Conservation (phyloP, 1,140 invertebrate genomes). For the Eueides isabella region DNA sequence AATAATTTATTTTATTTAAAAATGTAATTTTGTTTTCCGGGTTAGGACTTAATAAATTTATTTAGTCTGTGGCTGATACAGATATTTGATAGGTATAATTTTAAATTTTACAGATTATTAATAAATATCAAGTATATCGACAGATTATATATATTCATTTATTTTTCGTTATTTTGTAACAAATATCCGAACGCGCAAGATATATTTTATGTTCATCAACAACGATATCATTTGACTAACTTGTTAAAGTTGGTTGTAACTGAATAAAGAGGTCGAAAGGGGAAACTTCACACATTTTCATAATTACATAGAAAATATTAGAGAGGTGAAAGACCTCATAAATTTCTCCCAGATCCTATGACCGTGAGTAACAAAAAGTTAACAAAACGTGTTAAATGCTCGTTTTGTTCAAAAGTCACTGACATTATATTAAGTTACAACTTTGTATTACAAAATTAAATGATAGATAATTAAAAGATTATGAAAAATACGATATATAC, state of each 20-base stretch:
- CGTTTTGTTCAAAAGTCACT: not conserved
- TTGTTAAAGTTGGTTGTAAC: not conserved
- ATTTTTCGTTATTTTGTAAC: not conserved
- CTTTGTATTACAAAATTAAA: not conserved
- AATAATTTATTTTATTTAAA: not conserved
- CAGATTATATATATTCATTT: no score
- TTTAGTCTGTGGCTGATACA: no score
- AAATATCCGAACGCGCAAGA: not conserved
- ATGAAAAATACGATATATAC: not conserved
- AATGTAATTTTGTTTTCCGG: not conserved
- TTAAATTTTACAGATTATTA: not conserved
- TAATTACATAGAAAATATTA: constrained; percentile 15
- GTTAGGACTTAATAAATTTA: no score
- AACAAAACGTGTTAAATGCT: not conserved
- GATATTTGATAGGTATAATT: no score
- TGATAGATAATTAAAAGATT: not conserved
- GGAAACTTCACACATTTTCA: constrained; percentile 21
- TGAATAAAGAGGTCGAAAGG: constrained; percentile 19
- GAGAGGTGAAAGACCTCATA: constrained; percentile 22
- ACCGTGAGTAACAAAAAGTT: not conserved
- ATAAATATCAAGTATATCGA: not conserved
- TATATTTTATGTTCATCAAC: not conserved
- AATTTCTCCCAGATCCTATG: not conserved
- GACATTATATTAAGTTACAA: not conserved
- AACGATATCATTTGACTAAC: not conserved